Conservation (phyloP, 2,888 invertebrate species). For the Leucophora obtusa region DNA sequence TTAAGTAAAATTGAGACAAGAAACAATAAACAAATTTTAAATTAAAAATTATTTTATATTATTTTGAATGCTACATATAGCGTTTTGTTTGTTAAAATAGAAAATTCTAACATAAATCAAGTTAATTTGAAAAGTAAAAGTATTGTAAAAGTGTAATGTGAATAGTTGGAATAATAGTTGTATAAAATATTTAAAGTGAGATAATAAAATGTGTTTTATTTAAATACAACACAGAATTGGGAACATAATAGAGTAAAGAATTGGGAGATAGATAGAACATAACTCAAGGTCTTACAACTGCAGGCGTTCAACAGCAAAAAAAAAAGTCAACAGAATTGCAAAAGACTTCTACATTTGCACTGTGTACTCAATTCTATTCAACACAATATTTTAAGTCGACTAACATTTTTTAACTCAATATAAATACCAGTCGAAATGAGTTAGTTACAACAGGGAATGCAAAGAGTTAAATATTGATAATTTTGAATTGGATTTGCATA, state of each 20-base stretch:
- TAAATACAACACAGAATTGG: not conserved
- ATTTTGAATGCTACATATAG: not conserved
- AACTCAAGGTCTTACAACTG: constrained; percentile 1
- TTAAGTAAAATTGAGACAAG: not conserved
- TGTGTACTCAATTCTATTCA: no score
- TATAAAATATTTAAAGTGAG: not conserved
- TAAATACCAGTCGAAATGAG: no score
- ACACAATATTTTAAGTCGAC: no score
- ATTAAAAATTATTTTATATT: not conserved
- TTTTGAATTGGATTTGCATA: no score
- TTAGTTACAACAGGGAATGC: no score
- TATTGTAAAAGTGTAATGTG: not conserved
- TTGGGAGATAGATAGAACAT: not conserved
- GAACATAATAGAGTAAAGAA: not conserved
- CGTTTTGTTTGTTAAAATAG: not conserved
- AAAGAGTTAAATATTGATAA: no score
- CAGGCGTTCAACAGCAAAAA: not conserved
- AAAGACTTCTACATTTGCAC: no score
- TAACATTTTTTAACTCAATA: no score
- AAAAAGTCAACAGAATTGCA: not conserved
- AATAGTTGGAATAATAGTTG: no score
- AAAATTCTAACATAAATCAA: constrained; percentile 35
- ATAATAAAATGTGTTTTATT: not conserved
- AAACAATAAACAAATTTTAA: not conserved
- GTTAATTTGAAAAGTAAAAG: constrained; percentile 46